phyloP scores from a whole-genome alignment of 2,888 invertebrate genomes.

The Athalia cordata region DNA sequence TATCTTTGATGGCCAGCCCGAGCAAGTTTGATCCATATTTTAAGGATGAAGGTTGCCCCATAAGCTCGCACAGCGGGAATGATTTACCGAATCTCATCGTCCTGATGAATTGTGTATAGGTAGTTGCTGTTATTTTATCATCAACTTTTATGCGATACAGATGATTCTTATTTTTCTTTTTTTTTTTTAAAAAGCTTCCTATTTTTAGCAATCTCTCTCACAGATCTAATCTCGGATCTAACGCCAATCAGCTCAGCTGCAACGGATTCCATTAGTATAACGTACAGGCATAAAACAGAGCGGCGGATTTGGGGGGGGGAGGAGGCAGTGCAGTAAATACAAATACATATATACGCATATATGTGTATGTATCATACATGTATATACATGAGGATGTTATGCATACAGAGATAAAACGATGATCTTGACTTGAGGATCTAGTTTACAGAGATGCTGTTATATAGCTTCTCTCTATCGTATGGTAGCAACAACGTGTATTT shows the following conservation, averaged over 20 bases:
- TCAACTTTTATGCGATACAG: no score
- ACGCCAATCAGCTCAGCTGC: constrained; percentile 3
- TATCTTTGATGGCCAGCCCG: background rate
- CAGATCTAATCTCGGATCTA: background rate
- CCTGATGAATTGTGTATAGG: background rate
- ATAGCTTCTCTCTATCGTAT: no score
- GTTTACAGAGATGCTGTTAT: no score
- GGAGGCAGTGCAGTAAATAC: no score
- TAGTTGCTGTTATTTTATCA: background rate
- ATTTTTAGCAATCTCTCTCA: no score
- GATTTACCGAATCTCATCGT: background rate
- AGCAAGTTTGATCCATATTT: constrained; percentile 13
- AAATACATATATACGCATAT: background rate
- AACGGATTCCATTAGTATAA: background rate
- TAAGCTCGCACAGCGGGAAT: no score
- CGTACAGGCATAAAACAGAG: background rate
- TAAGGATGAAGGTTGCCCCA: background rate
- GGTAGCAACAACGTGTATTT: no score
- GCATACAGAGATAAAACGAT: background rate
- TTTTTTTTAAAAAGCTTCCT: background rate
- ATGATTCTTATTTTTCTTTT: background rate
- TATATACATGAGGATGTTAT: background rate
- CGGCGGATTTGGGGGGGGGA: no score
- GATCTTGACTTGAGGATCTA: background rate
- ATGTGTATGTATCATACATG: background rate